Base-by-base conservation (phyloP, 1,140 invertebrate genomes). In the Schlechtendalia chinensis region DNA sequence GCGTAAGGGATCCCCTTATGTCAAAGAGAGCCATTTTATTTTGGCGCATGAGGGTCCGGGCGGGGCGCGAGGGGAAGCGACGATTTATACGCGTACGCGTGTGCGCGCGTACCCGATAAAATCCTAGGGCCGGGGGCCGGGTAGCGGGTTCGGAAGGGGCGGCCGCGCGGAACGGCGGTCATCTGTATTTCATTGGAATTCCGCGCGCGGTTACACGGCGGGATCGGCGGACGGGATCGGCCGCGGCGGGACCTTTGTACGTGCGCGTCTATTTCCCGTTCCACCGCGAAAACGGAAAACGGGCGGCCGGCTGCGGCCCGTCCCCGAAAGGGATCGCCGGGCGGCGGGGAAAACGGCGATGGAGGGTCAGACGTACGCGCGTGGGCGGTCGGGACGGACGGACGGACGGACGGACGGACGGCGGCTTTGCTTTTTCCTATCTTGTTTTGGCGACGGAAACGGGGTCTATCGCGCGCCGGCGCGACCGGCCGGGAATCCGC, bases 11-110 rank as follows among this genome's bases (percentile, higher is more conserved):
- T 77, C n/a, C 74, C 74, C 74, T 77, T 77, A 77, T 77, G 74
- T 77, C 74, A 61, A 77, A 77, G 74, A 77, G 74, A 77, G 74
- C 74, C 74, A 77, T 77, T 77, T 77, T 77, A 77, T 77, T 77
- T 77, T 77, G 39, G 6, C 32, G 5, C 56, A 22, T n/a, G 32
- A 29, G 74, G 56, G 39, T 39, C 27, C 32, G 32, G 39, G 39
- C 19, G 39, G 4, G 0, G 56, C 54, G 39, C 56, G 72, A 58
- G 14, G 22, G 72, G 74, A 77, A 61, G 58, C 56, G 74, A 77
- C 56, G 45, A 77, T 45, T 56, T 77, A 22, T 47, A 56, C 10
- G 19, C 59, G 5, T 71, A 24, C 16, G 67, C 4, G 47, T 61
- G 39, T 32, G 39, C 39, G 47, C 17, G 24, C n/a, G 8, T 47